Conservation (phyloP, 2,797 vertebrate species). For the Luscinia megarhynchos region DNA sequence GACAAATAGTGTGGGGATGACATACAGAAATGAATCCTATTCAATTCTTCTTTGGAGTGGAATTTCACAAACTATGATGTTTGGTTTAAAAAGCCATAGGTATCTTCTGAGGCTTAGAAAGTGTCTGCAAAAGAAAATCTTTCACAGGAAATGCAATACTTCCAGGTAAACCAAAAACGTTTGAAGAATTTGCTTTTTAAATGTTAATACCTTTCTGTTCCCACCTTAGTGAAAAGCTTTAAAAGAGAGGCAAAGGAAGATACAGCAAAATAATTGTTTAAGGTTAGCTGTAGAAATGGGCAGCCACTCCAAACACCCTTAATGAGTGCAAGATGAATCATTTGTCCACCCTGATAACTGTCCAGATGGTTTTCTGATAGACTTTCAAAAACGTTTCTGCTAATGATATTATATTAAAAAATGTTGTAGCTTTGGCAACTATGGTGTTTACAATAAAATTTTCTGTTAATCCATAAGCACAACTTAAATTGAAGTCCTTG, state of each 20-base stretch:
- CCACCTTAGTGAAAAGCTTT: not conserved
- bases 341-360: not conserved
- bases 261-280: not conserved
- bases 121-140: not conserved
- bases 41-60: not conserved
- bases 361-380: not conserved
- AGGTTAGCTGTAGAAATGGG: not conserved
- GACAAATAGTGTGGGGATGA: not conserved
- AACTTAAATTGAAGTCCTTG: not conserved
- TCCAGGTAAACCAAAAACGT: not conserved
- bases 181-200: not conserved
- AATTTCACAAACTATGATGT: fast-evolving
- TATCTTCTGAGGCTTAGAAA: not conserved
- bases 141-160: not conserved
- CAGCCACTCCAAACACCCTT: not conserved
- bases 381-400: not conserved
- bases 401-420: not conserved
- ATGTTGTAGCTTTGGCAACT: not conserved
- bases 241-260: not conserved
- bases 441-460: not conserved
- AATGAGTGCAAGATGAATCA: not conserved
- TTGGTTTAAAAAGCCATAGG: not conserved
- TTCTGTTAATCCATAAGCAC: not conserved
- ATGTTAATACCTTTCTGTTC: not conserved
- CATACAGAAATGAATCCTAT: not conserved